phyloP scores from a whole-genome alignment of 2,888 invertebrate species.

The Xestia ashworthii region DNA sequence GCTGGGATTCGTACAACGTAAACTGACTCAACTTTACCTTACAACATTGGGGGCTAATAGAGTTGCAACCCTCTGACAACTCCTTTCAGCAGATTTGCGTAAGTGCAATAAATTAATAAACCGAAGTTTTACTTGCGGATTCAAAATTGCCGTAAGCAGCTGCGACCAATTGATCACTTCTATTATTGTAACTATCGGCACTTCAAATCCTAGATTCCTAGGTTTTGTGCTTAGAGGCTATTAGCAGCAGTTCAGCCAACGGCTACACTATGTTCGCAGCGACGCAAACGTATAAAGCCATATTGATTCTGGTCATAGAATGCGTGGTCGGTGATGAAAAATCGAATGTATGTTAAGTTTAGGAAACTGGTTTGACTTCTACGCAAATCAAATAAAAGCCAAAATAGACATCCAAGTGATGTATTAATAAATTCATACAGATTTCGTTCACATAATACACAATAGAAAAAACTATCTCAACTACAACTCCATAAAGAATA shows the following conservation, averaged over 20 bases:
- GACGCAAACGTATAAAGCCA: neutral
- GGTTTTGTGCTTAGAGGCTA: neutral
- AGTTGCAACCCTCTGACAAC: no score
- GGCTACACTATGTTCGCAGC: neutral
- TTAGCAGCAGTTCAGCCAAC: neutral
- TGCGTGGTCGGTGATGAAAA: neutral
- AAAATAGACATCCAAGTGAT: constrained; percentile 86
- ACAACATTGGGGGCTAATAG: no score
- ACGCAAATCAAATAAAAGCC: constrained; percentile 63
- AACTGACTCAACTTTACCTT: no score
- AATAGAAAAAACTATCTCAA: constrained; percentile 86
- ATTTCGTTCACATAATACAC: constrained; percentile 87
- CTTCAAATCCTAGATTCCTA: neutral
- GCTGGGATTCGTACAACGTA: neutral
- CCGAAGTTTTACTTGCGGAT: neutral
- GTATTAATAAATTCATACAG: constrained; percentile 89
- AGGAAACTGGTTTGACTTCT: neutral
- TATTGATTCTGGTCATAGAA: neutral
- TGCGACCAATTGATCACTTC: neutral
- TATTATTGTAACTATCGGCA: neutral
- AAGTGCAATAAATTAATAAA: no score
- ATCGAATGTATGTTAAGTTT: neutral
- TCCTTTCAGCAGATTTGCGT: no score
- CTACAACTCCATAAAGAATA: constrained; percentile 86
- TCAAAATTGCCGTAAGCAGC: neutral